Conservation (phyloP, 2,113 vertebrate genomes). For the Cervus canadensis region DNA sequence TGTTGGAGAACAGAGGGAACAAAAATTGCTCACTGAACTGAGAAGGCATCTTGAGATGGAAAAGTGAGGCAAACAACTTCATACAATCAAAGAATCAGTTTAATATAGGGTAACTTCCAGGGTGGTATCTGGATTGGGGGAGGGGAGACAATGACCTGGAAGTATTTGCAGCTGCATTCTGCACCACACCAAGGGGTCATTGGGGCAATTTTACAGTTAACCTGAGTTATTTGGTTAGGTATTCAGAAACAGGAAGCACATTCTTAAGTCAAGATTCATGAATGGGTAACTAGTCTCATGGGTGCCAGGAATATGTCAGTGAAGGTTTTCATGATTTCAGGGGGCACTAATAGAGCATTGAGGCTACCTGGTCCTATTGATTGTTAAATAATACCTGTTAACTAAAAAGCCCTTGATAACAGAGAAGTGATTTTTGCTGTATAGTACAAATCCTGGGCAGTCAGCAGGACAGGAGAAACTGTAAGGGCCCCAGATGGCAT, state of each 20-base stretch:
- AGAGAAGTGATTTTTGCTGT: not conserved
- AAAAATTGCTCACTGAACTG: not conserved
- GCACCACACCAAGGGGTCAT: fast-evolving
- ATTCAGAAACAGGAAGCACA: not conserved
- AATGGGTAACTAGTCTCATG: not conserved
- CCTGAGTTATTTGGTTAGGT: not conserved
- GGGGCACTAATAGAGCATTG: not conserved
- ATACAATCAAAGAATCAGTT: not conserved
- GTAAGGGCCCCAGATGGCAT: too few relatives aligned
- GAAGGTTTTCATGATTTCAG: not conserved
- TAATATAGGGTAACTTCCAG: not conserved
- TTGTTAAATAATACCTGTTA: not conserved
- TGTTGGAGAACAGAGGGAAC: not conserved
- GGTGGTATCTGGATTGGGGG: not conserved
- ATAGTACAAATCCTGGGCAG: not conserved
- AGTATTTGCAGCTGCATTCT: not conserved
- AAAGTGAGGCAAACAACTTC: not conserved
- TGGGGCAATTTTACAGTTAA: not conserved
- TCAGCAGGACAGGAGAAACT: not conserved
- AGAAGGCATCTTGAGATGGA: not conserved
- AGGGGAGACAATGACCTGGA: not conserved
- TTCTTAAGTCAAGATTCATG: not conserved
- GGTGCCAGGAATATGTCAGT: not conserved
- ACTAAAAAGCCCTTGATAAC: not conserved
- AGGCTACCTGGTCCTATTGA: not conserved